These are phyloP conservation scores for Coboldia fuscipes DNA, from an alignment of 1,140 invertebrate genomes.

Conservation along the genomic window DNA sequence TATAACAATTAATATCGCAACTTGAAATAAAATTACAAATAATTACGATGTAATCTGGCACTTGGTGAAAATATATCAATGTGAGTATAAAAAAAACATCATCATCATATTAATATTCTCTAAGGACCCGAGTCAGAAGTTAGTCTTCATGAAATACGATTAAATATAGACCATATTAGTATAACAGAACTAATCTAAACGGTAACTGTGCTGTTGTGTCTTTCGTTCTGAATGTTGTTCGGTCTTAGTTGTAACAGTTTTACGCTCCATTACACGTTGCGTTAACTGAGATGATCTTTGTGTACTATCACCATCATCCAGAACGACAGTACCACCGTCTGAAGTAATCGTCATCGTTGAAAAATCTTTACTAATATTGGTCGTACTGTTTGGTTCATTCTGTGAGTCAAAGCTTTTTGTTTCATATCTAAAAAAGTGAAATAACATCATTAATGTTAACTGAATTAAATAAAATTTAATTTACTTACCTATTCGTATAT, in stretches of 20 bases:
- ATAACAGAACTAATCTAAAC: constrained; percentile 14
- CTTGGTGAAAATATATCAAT: too few species aligned
- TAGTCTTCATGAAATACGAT: too few species aligned
- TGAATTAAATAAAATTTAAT: background rate
- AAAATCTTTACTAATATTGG: constrained; percentile 15
- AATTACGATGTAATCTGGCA: too few species aligned
- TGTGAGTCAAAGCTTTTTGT: constrained; percentile 16
- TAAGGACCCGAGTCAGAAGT: too few species aligned
- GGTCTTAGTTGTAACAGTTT: constrained; percentile 26
- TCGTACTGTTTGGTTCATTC: constrained; percentile 8
- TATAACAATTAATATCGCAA: too few species aligned
- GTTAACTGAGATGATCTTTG: constrained; percentile 21
- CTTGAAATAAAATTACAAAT: too few species aligned
- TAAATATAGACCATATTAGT: too few species aligned
- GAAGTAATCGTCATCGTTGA: constrained; percentile 18
- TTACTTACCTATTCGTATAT: constrained; percentile 31
- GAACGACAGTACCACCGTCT: constrained; percentile 16
- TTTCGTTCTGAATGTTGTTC: constrained; percentile 25
- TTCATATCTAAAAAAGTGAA: constrained; percentile 12
- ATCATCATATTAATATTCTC: too few species aligned
- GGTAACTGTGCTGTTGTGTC: constrained; percentile 20
- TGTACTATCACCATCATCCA: constrained; percentile 14
- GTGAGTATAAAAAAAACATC: too few species aligned
- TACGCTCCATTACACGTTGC: constrained; percentile 28
- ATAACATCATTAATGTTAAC: background rate